Conservation (phyloP, 2,797 vertebrate genomes). For the Semotilus atromaculatus region DNA sequence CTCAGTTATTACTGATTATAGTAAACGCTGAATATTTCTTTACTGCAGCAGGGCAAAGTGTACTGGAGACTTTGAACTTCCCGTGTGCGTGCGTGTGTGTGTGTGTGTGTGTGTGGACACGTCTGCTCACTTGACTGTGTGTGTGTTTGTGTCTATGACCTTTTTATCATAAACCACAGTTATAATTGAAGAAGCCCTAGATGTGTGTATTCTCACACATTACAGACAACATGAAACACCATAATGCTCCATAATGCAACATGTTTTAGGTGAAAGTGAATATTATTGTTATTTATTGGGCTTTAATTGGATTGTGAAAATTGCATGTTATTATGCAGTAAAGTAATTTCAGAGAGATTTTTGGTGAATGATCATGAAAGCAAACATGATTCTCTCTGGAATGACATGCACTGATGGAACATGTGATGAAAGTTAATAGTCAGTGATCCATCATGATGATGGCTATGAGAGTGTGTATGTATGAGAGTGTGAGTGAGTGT, state of each 20-base stretch:
- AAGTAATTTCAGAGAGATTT: background rate
- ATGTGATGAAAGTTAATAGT: background rate
- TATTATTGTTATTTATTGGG: background rate
- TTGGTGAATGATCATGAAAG: background rate
- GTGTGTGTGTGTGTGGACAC: background rate
- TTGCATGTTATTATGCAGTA: background rate
- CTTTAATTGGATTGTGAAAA: background rate
- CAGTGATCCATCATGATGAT: constrained; percentile 1
- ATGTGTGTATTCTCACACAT: background rate
- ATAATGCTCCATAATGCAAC: background rate
- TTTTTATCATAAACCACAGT: background rate
- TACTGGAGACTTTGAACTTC: constrained; percentile 15
- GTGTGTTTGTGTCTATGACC: background rate
- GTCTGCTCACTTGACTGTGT: background rate
- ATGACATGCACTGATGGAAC: background rate
- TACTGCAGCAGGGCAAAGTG: background rate
- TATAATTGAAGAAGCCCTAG: background rate
- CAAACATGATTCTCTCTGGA: background rate
- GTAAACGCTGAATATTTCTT: background rate
- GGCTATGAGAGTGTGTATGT: background rate
- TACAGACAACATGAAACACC: background rate
- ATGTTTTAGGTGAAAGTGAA: background rate
- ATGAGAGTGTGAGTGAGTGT: background rate
- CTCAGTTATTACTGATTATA: background rate
- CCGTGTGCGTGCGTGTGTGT: background rate